Conservation (phyloP, 2,797 vertebrate genomes). For the Cephalopachus bancanus region DNA sequence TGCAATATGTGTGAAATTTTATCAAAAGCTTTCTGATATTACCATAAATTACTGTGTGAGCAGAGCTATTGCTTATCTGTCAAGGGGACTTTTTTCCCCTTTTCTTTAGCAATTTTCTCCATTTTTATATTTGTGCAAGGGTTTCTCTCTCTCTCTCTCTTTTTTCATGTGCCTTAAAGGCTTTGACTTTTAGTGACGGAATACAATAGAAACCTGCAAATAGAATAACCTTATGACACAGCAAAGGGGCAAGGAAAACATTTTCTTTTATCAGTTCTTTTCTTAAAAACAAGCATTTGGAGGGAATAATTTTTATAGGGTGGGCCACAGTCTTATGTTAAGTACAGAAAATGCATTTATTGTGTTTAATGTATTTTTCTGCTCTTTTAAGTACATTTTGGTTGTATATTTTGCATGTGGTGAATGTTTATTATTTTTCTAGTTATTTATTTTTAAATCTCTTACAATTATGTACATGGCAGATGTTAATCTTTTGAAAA, state of each 20-base stretch:
- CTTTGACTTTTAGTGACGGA: slow-evolving; percentile 67
- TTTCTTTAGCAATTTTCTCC: slow-evolving; percentile 80
- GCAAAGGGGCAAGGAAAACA: neutral
- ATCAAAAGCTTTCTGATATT: slow-evolving; percentile 81
- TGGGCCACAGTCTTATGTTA: slow-evolving; percentile 3
- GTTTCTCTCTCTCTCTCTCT: slow-evolving; percentile 58
- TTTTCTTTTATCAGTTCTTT: slow-evolving; percentile 64
- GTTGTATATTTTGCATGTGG: neutral
- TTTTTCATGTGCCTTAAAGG: slow-evolving; percentile 37
- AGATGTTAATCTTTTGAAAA: slow-evolving; percentile 68
- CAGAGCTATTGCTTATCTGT: slow-evolving; percentile 74
- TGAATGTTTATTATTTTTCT: slow-evolving; percentile 30
- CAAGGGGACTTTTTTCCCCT: slow-evolving; percentile 49
- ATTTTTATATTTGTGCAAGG: slow-evolving; percentile 68
- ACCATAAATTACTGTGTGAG: slow-evolving; percentile 69
- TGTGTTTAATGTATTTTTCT: slow-evolving; percentile 15
- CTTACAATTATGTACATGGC: slow-evolving; percentile 9
- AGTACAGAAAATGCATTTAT: slow-evolving; percentile 52
- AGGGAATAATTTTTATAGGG: slow-evolving; percentile 47
- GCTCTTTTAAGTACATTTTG: slow-evolving; percentile 24
- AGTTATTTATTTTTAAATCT: slow-evolving; percentile 73
- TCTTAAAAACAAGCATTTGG: slow-evolving; percentile 61
- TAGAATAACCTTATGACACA: slow-evolving; percentile 29
- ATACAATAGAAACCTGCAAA: slow-evolving; percentile 47
- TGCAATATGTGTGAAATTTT: slow-evolving; percentile 75